A percentile compares a stretch with the other conserved stretches of the same genome.
Evolutionary conservation across 2,797 vertebrate species (phyloP).

Genomic region (Scolopax bukidnonensis): DNA sequence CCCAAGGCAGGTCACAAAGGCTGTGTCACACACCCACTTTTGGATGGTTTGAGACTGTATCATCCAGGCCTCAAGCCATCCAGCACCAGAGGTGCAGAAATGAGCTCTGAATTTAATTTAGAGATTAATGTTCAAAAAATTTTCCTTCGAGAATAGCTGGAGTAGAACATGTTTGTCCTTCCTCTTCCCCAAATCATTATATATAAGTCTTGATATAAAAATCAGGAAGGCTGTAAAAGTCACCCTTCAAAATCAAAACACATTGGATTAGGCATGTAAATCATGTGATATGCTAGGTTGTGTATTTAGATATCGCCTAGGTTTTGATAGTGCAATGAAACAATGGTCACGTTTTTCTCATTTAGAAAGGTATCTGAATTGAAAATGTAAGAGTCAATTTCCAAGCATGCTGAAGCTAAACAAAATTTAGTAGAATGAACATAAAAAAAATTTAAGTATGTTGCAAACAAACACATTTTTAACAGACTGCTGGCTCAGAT

Average conservation of each 20-base stretch:
- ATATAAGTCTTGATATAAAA: not conserved
- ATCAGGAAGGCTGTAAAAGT: not conserved
- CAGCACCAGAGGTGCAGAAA: not conserved
- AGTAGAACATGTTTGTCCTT: not conserved
- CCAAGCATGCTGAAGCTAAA: not conserved
- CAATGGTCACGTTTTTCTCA: not conserved
- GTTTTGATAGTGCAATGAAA: not conserved
- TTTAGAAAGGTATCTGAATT: not conserved
- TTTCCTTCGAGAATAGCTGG: not conserved
- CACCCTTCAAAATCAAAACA: not conserved
- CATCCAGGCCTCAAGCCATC: no score
- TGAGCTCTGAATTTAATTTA: not conserved
- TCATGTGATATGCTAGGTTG: not conserved
- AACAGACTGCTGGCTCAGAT: not conserved
- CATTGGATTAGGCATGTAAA: not conserved
- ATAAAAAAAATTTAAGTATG: not conserved
- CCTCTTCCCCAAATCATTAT: accelerated
- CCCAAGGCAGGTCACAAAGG: not conserved
- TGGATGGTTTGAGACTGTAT: not conserved
- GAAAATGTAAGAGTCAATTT: not conserved
- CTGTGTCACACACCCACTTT: not conserved
- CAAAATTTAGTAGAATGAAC: not conserved
- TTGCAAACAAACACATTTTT: not conserved
- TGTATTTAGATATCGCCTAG: not conserved
- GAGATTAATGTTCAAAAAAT: not conserved